Base-by-base conservation (phyloP, 2,888 invertebrate species). In the Luffia ferchaultella region DNA sequence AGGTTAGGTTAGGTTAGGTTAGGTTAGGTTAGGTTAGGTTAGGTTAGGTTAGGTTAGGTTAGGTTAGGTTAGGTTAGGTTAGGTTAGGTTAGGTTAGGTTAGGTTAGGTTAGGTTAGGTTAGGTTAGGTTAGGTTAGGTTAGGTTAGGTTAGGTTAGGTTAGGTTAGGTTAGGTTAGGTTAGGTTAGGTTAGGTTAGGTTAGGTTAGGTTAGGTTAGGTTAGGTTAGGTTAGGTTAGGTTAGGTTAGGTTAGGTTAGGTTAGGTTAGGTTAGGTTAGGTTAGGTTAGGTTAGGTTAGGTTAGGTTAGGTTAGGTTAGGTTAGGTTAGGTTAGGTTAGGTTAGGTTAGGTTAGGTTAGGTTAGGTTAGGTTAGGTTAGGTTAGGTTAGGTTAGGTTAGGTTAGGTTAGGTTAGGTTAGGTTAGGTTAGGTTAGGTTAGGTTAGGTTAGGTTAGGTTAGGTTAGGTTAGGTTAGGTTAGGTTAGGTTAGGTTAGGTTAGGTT, bases 11-110 rank as follows among this genome's bases (percentile, higher is more conserved):
- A 48, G 48, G 48, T 48, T 48, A 48, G 48, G 48, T 48, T 48
- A 48, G 48, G 48, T 48, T 48, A 48, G 48, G 48, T 48, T 48
- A 48, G 48, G 48, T 48, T 48, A 48, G 48, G 48, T 48, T 48
- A 48, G 48, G 48, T 48, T 48, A 48, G 48, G 48, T 40, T 42
- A 48, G 48, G 48, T 48, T 48, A 48, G 48, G 48, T 48, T 48
- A 48, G 48, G 48, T 48, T 48, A 48, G 48, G 48, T 48, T 48
- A 48, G 48, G 48, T 48, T 48, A 48, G 48, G 48, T 48, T 48
- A 48, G 48, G 48, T 48, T 48, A 48, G 48, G 48, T 48, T 48
- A 48, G 48, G 48, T 48, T 48, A 48, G 48, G 48, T 48, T 48
- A 48, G 48, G 48, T 48, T 48, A 48, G 48, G 48, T 48, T 48